Evolutionary conservation across 1,140 invertebrate genomes (phyloP).

Genomic region (Bombus difficillimus): DNA sequence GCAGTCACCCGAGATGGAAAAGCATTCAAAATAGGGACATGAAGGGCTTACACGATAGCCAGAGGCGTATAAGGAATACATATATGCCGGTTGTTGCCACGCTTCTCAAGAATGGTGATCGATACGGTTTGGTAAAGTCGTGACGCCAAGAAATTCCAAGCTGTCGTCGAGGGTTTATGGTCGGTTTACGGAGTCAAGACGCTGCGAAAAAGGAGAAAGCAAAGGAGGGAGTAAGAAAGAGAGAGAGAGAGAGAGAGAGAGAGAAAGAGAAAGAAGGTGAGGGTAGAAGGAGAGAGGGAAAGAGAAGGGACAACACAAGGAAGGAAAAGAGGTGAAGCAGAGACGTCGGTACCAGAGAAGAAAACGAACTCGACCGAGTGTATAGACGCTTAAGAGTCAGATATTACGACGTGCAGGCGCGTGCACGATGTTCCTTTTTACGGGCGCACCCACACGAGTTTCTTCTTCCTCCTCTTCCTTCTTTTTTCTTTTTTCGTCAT

Average conservation of each 20-base stretch:
- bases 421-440: conserved; percentile 75
- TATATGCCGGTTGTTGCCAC: conserved; percentile 24
- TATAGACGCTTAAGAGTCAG: conserved; percentile 61
- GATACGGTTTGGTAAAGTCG: conserved; percentile 62
- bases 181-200: conserved; percentile 57
- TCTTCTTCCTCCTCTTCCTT: neutral
- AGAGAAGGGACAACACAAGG: neutral
- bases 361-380: conserved; percentile 57
- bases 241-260: no score
- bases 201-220: conserved; percentile 27
- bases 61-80: conserved; percentile 32
- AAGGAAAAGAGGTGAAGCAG: neutral
- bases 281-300: neutral
- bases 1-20: neutral
- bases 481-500: neutral
- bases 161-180: conserved; percentile 65
- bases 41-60: neutral
- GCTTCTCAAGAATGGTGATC: conserved; percentile 53
- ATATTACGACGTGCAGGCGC: conserved; percentile 69
- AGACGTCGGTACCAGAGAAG: conserved; percentile 34
- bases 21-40: conserved; percentile 12
- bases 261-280: neutral
- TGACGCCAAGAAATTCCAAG: conserved; percentile 61
- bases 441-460: conserved; percentile 63
- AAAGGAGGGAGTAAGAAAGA: neutral